A percentile compares a stretch with the other conserved stretches of the same genome.
phyloP scores from a whole-genome alignment of 2,797 vertebrate genomes.

The Darevskia mixta region DNA sequence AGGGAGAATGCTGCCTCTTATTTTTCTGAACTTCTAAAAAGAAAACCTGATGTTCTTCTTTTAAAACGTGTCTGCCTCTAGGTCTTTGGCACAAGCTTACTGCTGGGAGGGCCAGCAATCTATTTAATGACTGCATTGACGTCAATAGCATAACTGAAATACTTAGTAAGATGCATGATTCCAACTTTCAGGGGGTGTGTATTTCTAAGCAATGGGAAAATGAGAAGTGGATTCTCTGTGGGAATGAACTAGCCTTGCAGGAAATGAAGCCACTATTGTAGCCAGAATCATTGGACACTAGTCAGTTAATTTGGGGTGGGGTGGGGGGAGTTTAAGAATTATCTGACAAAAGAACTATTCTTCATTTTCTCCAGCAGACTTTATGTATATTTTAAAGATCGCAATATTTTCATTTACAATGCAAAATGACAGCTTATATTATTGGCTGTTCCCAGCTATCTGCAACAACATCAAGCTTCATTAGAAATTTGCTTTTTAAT shows the following conservation, averaged over 20 bases:
- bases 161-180: slow-evolving; percentile 93
- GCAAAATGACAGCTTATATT: not conserved
- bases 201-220: slow-evolving; percentile 83
- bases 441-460: not conserved
- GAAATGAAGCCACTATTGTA: not conserved
- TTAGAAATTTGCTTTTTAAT: not conserved
- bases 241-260: slow-evolving; percentile 70
- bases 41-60: slow-evolving; percentile 84
- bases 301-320: not conserved
- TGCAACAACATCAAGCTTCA: not conserved
- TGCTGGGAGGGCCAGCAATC: slow-evolving; percentile 89
- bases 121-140: slow-evolving; percentile 99
- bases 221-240: slow-evolving; percentile 75
- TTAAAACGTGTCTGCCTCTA: slow-evolving; percentile 89
- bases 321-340: not conserved
- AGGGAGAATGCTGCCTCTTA: slow-evolving; percentile 71
- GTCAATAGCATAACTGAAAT: slow-evolving; percentile 99
- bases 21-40: slow-evolving; percentile 74
- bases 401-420: not conserved
- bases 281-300: rapidly evolving
- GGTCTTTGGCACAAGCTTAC: slow-evolving; percentile 86
- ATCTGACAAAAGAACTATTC: not conserved
- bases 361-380: rapidly evolving
- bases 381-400: rapidly evolving
- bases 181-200: slow-evolving; percentile 85